These are phyloP conservation scores for Columba livia DNA, from an alignment of 2,113 vertebrate genomes.

Conservation along the genomic window DNA sequence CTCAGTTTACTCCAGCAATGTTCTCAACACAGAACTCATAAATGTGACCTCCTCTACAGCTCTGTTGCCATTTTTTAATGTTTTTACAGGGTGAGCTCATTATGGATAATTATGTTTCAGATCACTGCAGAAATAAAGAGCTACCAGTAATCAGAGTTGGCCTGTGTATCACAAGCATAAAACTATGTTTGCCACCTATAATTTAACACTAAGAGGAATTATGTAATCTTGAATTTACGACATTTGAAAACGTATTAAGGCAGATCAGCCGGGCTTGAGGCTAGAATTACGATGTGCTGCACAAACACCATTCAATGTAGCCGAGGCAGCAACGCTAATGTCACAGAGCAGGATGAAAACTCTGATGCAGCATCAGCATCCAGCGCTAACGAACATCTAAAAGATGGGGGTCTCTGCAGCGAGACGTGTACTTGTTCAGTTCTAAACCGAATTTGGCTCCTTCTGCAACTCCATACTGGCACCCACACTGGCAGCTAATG, in stretches of 20 bases:
- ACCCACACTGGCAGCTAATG: background rate
- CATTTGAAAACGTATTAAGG: background rate
- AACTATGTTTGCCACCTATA: background rate
- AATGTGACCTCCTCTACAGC: background rate
- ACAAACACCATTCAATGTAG: background rate
- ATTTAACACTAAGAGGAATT: constrained; percentile 18
- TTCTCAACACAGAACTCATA: constrained; percentile 19
- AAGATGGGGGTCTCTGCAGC: background rate
- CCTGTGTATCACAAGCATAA: background rate
- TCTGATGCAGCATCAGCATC: background rate
- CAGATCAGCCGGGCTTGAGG: constrained; percentile 8
- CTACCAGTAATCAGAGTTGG: constrained; percentile 5
- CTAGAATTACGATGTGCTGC: background rate
- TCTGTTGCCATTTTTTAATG: background rate
- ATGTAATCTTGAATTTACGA: constrained; percentile 37
- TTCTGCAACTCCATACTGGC: background rate
- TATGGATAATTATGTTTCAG: constrained; percentile 28
- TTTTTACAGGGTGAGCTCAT: constrained; percentile 55
- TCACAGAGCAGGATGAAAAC: background rate
- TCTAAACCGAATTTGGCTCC: background rate
- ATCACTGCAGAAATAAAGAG: constrained; percentile 13
- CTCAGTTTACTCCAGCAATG: background rate
- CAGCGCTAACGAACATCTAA: background rate
- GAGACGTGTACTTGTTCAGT: accelerated
- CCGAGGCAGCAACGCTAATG: accelerated